Evolutionary conservation across 2,888 invertebrate genomes (phyloP).

Genomic region (Andrena camellia): DNA sequence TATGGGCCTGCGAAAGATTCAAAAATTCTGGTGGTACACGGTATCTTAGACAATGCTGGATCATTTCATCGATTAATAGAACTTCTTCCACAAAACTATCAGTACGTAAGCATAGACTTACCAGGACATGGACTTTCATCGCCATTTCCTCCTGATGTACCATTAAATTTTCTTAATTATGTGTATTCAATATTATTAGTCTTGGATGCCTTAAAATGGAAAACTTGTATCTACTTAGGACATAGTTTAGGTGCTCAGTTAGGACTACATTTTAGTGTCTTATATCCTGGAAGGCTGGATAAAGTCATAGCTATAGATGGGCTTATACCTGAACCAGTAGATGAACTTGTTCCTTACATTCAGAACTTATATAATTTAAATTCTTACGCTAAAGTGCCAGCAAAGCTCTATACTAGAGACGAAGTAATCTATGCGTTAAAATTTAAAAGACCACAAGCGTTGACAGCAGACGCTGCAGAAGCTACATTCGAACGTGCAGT

Average conservation of each 20-base stretch:
- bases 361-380: constrained; percentile 80
- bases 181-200: constrained; percentile 78
- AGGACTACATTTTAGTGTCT: constrained; percentile 80
- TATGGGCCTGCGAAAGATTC: constrained; percentile 78
- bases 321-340: constrained; percentile 76
- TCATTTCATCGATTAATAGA: constrained; percentile 84
- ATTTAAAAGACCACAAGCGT: constrained; percentile 81
- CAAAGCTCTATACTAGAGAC: constrained; percentile 82
- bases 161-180: constrained; percentile 81
- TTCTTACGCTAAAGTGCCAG: background rate
- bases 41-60: constrained; percentile 84
- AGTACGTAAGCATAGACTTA: constrained; percentile 84
- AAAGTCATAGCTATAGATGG: constrained; percentile 85
- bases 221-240: constrained; percentile 81
- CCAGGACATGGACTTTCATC: constrained; percentile 86
- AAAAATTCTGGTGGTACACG: constrained; percentile 81
- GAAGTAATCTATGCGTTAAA: constrained; percentile 86
- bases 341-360: constrained; percentile 77
- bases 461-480: constrained; percentile 86
- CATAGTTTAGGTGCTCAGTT: constrained; percentile 87
- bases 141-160: constrained; percentile 81
- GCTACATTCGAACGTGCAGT: constrained; percentile 86
- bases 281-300: constrained; percentile 84
- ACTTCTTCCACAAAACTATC: constrained; percentile 79
- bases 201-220: constrained; percentile 83